These are phyloP conservation scores for Elephas maximus DNA, from an alignment of 2,113 vertebrate species.

Conservation along the genomic window DNA sequence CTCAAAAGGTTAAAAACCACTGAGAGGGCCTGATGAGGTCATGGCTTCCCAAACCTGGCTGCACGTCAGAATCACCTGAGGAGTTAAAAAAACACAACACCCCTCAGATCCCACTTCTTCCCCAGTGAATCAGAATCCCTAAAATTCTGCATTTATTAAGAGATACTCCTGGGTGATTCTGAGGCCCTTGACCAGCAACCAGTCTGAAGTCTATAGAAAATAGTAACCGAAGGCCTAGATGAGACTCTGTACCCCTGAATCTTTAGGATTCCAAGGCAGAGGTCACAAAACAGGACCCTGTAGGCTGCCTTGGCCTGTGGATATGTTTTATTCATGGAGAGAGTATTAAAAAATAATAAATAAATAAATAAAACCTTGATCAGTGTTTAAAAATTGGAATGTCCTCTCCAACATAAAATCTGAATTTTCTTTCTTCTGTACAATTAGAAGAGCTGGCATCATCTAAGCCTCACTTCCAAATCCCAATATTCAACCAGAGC, in stretches of 20 bases:
- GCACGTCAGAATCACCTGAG: neutral
- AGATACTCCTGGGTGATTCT: neutral
- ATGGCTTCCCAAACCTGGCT: neutral
- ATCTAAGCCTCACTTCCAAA: neutral
- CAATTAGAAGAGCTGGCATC: slow-evolving; percentile 24
- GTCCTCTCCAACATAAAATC: neutral
- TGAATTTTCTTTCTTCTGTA: neutral
- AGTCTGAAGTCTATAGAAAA: slow-evolving; percentile 28
- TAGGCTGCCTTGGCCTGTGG: neutral
- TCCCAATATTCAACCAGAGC: neutral
- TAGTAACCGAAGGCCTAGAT: neutral
- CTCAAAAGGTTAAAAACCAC: neutral
- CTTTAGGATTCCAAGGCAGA: neutral
- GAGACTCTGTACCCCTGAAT: neutral
- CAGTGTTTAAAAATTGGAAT: slow-evolving; percentile 10
- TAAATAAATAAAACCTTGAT: neutral
- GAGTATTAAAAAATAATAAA: neutral
- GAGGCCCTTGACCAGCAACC: neutral
- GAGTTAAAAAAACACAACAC: neutral
- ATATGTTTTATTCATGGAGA: neutral
- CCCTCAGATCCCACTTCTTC: no score
- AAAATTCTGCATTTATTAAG: neutral
- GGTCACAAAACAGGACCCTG: neutral
- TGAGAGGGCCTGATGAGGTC: neutral
- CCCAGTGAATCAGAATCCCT: neutral